Conservation (phyloP, 2,113 vertebrate genomes). For the Eudyptes chrysolophus region DNA sequence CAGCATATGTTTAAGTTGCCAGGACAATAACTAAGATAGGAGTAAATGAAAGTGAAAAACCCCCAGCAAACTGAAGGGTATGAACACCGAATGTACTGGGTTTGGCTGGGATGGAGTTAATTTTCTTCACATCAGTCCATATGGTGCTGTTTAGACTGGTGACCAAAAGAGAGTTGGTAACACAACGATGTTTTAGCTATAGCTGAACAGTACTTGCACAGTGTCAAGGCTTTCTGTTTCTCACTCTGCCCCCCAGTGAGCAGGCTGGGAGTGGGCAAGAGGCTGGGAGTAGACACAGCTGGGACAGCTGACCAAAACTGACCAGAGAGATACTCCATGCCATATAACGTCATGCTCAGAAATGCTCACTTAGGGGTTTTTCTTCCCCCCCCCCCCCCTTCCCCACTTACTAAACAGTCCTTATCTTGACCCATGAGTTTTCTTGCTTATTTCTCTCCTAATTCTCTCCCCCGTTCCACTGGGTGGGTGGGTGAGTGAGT, state of each 20-base stretch:
- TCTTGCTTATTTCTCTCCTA: neutral
- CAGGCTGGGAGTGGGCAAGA: neutral
- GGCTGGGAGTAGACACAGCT: neutral
- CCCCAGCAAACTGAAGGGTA: neutral
- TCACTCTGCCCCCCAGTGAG: neutral
- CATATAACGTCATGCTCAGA: neutral
- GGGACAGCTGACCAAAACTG: neutral
- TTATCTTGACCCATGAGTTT: neutral
- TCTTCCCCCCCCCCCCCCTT: too few species aligned
- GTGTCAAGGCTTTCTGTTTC: neutral
- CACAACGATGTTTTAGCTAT: fast-evolving
- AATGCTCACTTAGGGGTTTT: neutral
- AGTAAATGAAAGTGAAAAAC: neutral
- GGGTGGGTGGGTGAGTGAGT: fast-evolving
- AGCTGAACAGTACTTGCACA: neutral
- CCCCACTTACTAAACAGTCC: neutral
- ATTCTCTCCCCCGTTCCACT: fast-evolving
- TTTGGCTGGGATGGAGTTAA: neutral
- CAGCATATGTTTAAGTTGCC: neutral
- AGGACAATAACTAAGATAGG: neutral
- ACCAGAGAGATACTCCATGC: neutral
- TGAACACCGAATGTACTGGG: neutral
- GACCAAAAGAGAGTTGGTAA: neutral
- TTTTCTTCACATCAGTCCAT: neutral
- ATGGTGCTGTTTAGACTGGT: neutral